Percentiles rank a stretch among this genome's conserved stretches.
Conservation (phyloP, 1,140 invertebrate genomes). For the Tetraneura akinire region DNA sequence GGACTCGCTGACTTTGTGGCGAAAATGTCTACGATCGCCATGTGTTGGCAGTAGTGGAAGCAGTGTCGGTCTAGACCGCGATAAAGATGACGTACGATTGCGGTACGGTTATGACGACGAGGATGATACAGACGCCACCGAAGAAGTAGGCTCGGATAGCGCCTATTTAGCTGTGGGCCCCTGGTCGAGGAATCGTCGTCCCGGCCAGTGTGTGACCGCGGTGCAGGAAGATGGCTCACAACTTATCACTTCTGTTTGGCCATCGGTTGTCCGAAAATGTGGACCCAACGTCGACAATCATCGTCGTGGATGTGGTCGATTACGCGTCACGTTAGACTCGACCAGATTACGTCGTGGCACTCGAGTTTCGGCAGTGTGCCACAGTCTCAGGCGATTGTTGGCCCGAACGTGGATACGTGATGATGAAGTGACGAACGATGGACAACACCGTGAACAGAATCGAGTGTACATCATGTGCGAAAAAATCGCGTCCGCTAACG, state of each 20-base stretch:
- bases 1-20: neutral
- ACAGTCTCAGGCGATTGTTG: conserved; percentile 16
- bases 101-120: conserved; percentile 21
- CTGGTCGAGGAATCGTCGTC: neutral
- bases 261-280: conserved; percentile 3
- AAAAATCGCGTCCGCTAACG: neutral
- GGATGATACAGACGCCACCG: neutral
- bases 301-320: neutral
- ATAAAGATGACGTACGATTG: neutral
- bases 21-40: conserved; percentile 19
- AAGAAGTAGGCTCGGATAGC: neutral
- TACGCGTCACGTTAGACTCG: conserved; percentile 20
- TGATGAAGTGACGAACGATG: neutral
- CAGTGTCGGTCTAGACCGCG: neutral
- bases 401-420: neutral
- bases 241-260: neutral
- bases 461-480: conserved; percentile 36
- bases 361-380: neutral
- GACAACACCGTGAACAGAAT: too few species aligned
- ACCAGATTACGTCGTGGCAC: conserved; percentile 12
- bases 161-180: neutral
- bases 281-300: neutral
- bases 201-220: conserved; percentile 9
- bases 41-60: neutral
- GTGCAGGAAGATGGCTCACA: neutral